Conservation (phyloP, 2,113 vertebrate species). For the Crotalus tigris region DNA sequence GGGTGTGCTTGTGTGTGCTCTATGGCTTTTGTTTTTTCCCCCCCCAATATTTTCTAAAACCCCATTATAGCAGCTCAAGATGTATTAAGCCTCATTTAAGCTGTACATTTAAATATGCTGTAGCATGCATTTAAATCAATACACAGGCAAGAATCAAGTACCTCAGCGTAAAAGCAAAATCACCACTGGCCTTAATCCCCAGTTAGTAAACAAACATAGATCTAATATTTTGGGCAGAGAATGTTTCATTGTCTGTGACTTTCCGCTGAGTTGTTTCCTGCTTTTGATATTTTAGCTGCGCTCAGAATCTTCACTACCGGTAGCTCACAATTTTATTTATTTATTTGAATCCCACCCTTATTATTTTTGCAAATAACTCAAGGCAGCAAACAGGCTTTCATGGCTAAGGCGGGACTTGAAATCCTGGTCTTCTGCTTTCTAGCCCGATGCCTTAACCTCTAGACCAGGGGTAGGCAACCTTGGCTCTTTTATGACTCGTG, state of each 20-base stretch:
- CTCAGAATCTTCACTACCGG: neutral
- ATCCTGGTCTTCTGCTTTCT: neutral
- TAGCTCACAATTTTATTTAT: neutral
- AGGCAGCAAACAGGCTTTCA: neutral
- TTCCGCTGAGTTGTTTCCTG: neutral
- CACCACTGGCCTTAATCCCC: neutral
- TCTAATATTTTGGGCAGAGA: neutral
- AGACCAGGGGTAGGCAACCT: neutral
- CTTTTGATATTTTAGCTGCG: neutral
- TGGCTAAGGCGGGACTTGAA: neutral
- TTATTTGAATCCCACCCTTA: neutral
- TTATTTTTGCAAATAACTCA: neutral
- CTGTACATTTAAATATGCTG: neutral
- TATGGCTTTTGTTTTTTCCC: neutral
- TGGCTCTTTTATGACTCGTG: too few relatives aligned
- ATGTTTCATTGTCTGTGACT: neutral
- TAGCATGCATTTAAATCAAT: neutral
- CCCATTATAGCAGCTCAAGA: neutral
- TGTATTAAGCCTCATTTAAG: neutral
- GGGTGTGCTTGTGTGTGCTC: neutral
- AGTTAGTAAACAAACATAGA: neutral
- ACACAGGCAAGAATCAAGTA: neutral
- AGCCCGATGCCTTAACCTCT: neutral
- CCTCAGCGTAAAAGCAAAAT: neutral
- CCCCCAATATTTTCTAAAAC: neutral